Base-by-base conservation (phyloP, 2,888 invertebrate genomes). In the Polymixis flavicincta region DNA sequence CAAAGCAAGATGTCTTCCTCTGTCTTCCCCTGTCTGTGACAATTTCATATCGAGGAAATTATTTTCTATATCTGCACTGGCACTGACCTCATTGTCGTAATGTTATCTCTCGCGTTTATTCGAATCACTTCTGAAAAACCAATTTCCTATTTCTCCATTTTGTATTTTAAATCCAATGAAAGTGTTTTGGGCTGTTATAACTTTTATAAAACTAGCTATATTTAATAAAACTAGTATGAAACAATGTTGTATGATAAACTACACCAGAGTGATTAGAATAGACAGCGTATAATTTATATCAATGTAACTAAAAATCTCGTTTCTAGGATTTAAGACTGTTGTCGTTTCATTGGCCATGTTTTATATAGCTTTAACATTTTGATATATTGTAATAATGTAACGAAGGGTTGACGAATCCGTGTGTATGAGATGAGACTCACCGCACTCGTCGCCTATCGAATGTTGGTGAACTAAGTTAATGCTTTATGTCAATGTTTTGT, bases 401-500 rank as follows among this genome's bases (percentile, higher is more conserved):
- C 85, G 88, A 90, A 90, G 80, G 88, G 80, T 81, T 78, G 81
- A 74, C 66, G 75, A 65, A 68, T 74, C 85, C 71, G 65, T 88
- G 91, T 87, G 76, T 50, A 59, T 71, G 67, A 90, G 90, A 91
- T 85, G 85, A 87, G 61, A 66, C 88, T 86, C 87, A 90, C 90
- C 89, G 92, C 95, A 93, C 93, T 94, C 92, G 92, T 93, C 93
- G 90, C 93, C 94, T 95, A 95, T 93, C 88, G 89, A 94, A 93
- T 94, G 96, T 96, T 95, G 95, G 92, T 93, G 89, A 93, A 94
- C 91, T 93, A 92, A 93, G 94, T 96, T 95, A 95, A 91, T 90
- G 95, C 96, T 96, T 96, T 93, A 93, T 93, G 93, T 89, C 93
- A 91, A 94, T 94, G 95, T 96, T 96, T 92, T 95, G 96, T 96